Percentiles rank a stretch among this genome's conserved stretches.
phyloP scores from a whole-genome alignment of 2,113 vertebrate genomes.

The Amblyopsis rosae region DNA sequence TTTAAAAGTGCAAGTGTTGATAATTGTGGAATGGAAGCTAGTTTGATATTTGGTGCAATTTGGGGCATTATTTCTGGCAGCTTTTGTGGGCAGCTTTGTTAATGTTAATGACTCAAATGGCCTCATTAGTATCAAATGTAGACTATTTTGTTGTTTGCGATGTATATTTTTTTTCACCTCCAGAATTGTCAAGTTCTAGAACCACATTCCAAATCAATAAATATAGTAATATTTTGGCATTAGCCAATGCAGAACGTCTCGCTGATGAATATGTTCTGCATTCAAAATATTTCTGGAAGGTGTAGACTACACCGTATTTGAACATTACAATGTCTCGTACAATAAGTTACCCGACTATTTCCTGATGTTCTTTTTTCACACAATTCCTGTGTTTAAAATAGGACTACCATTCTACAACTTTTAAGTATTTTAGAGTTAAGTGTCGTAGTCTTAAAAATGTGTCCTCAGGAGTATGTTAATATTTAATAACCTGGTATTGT shows the following conservation, averaged over 20 bases:
- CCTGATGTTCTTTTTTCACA: neutral
- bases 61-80: conserved; percentile 62
- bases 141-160: too few relatives aligned
- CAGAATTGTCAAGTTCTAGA: too few relatives aligned
- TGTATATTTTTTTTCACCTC: too few relatives aligned
- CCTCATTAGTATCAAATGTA: neutral
- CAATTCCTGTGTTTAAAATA: neutral
- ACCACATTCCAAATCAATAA: too few relatives aligned
- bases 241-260: too few relatives aligned
- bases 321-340: too few relatives aligned
- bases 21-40: conserved; percentile 56
- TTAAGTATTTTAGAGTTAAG: neutral
- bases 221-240: too few relatives aligned
- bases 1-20: conserved; percentile 33
- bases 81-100: conserved; percentile 19
- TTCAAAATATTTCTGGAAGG: too few relatives aligned
- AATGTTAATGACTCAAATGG: conserved; percentile 16
- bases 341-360: too few relatives aligned
- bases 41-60: conserved; percentile 39
- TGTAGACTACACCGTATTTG: too few relatives aligned
- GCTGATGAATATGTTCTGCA: too few relatives aligned
- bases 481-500: neutral
- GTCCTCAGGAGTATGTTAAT: conserved; percentile 6
- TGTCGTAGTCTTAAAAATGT: neutral
- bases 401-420: too few relatives aligned